Conservation (phyloP, 2,797 vertebrate species). For the Artibeus jamaicensis region DNA sequence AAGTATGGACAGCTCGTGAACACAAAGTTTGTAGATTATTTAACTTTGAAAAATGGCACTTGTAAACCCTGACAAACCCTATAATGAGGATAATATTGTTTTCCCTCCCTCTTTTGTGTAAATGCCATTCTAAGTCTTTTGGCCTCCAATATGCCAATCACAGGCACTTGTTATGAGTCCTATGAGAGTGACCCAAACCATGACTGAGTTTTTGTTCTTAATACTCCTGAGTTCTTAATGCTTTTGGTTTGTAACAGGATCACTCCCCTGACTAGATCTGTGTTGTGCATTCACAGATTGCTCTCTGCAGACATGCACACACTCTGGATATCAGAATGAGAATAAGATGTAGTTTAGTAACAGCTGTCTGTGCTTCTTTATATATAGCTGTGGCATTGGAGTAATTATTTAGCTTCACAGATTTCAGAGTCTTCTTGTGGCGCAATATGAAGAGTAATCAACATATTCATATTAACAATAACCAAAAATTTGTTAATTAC, state of each 20-base stretch:
- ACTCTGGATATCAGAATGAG: neutral
- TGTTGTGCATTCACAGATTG: neutral
- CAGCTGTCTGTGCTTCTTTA: neutral
- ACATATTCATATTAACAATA: neutral
- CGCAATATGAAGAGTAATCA: neutral
- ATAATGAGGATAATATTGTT: conserved; percentile 43
- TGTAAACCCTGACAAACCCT: conserved; percentile 37
- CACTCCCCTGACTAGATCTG: neutral
- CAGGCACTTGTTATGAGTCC: neutral
- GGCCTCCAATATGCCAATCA: neutral
- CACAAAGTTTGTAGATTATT: conserved; percentile 4
- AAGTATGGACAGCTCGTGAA: neutral
- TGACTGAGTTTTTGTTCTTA: neutral
- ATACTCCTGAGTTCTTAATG: neutral
- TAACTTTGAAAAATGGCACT: conserved; percentile 50
- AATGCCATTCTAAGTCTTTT: neutral
- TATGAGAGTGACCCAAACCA: neutral
- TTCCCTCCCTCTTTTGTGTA: neutral
- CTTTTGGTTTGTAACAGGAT: neutral
- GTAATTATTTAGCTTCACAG: neutral
- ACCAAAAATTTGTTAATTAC: neutral
- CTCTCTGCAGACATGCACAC: neutral
- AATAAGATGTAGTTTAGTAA: neutral
- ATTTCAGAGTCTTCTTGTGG: neutral
- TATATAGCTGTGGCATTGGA: neutral